A percentile compares a stretch with the other conserved stretches of the same genome.
These are phyloP conservation scores for Dicyrtoma fusca DNA, from an alignment of 2,888 invertebrate genomes.

Conservation along the genomic window DNA sequence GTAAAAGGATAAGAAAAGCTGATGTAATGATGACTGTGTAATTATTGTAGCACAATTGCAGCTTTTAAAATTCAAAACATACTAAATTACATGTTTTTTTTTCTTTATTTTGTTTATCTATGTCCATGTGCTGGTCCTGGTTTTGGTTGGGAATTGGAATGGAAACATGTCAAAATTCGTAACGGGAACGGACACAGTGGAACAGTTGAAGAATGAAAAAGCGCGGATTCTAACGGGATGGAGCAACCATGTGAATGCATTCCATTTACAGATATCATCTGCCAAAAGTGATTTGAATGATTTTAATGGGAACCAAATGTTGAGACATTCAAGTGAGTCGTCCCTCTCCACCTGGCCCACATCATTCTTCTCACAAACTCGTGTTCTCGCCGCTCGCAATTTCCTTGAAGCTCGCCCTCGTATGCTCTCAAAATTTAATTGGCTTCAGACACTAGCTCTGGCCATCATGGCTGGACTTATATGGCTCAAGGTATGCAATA, in stretches of 20 bases:
- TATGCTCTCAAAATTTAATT: slow-evolving; percentile 76
- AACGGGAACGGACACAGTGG: slow-evolving; percentile 65
- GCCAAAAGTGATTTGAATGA: slow-evolving; percentile 51
- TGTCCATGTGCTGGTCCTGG: background rate
- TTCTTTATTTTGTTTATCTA: background rate
- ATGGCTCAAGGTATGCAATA: slow-evolving; percentile 78
- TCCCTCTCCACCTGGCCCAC: slow-evolving; percentile 53
- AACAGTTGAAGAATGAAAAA: slow-evolving; percentile 70
- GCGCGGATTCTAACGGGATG: slow-evolving; percentile 49
- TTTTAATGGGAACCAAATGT: slow-evolving; percentile 53
- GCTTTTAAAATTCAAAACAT: too few relatives aligned
- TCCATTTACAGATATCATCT: slow-evolving; percentile 50
- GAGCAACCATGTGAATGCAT: slow-evolving; percentile 51
- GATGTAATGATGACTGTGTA: too few relatives aligned
- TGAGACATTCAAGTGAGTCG: slow-evolving; percentile 43
- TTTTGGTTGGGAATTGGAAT: too few relatives aligned
- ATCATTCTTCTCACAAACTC: slow-evolving; percentile 55
- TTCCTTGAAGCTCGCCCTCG: slow-evolving; percentile 75
- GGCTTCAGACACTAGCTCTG: slow-evolving; percentile 74
- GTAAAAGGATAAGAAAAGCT: too few relatives aligned
- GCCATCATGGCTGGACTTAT: slow-evolving; percentile 74
- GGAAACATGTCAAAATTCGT: background rate
- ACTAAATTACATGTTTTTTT: too few relatives aligned
- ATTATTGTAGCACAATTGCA: too few relatives aligned
- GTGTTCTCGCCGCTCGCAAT: slow-evolving; percentile 73